phyloP scores from a whole-genome alignment of 2,113 vertebrate species.

The Gorsachius goisagi region DNA sequence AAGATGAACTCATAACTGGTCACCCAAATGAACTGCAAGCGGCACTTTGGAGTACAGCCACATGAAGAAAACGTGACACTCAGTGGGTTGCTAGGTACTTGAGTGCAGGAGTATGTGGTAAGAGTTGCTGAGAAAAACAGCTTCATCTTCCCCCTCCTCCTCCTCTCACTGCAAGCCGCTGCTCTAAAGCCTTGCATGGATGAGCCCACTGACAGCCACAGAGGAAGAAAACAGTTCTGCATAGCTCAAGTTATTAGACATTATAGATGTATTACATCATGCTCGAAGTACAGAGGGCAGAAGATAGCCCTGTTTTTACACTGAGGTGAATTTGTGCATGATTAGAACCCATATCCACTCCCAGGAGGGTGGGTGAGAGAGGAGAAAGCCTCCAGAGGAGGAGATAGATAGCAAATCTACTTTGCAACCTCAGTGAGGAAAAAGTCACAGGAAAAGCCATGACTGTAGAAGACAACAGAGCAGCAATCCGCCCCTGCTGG shows the following conservation, averaged over 20 bases:
- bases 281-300: not conserved
- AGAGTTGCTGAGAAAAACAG: not conserved
- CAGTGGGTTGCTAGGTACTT: not conserved
- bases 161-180: not conserved
- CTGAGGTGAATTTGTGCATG: not conserved
- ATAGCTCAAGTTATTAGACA: not conserved
- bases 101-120: not conserved
- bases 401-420: not conserved
- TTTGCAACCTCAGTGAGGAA: not conserved
- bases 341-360: not conserved
- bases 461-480: too few relatives aligned
- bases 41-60: not conserved
- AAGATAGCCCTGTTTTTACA: not conserved
- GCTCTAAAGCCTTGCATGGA: not conserved
- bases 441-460: not conserved
- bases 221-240: not conserved
- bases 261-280: not conserved
- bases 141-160: not conserved
- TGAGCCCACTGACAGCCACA: not conserved
- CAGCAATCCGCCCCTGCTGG: not conserved
- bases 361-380: not conserved
- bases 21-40: not conserved
- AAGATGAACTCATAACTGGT: not conserved
- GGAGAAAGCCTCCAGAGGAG: not conserved
- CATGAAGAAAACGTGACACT: not conserved